Base-by-base conservation (phyloP, 2,888 invertebrate species). In the Nymphalis c-album region DNA sequence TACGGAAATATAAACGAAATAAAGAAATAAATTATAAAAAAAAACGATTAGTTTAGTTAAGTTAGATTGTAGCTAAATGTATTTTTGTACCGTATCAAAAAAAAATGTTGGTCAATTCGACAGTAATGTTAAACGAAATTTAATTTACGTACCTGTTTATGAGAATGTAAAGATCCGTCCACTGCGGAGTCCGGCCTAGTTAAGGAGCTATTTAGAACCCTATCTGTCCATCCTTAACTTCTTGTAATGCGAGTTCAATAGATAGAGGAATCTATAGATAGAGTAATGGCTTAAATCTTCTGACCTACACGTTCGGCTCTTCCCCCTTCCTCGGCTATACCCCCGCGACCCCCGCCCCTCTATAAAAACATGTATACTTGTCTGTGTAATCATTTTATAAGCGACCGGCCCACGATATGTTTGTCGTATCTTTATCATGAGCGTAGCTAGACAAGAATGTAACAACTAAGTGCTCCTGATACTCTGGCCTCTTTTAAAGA, bases 131-230 rank as follows among this genome's bases (percentile, higher is more conserved):
- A 67, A 55, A 55, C 51, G 71, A 70, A 73, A 77, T 86, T 87
- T 84, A 73, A 79, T 87, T 88, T 75, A 70, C 74, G 89, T 90
- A 90, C 89, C 88, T 90, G 89, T 80, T 79, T 77, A 78, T 77
- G 76, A 76, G 76, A 76, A 78, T 74, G 76, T 73, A 83, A 84
- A 79, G 79, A 85, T 91, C 91, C 91, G 91, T 91, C 91, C 91
- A 88, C 76, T 77, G 78, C 88, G 90, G 88, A 86, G 78, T 82
- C 85, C 81, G 80, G 77, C 78, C 80, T 75, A 75, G 72, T 84
- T 85, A 83, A 77, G 79, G 83, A 75, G 84, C 84, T 82, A 78
- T 75, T 78, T 87, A 88, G 84, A 75, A 73, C 74, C 73, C 71
- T 64, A 57, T 66, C 63, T 68, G 46, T 60, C 58, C 67, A 53